phyloP scores from a whole-genome alignment of 2,113 vertebrate species.

The Chroicocephalus ridibundus region DNA sequence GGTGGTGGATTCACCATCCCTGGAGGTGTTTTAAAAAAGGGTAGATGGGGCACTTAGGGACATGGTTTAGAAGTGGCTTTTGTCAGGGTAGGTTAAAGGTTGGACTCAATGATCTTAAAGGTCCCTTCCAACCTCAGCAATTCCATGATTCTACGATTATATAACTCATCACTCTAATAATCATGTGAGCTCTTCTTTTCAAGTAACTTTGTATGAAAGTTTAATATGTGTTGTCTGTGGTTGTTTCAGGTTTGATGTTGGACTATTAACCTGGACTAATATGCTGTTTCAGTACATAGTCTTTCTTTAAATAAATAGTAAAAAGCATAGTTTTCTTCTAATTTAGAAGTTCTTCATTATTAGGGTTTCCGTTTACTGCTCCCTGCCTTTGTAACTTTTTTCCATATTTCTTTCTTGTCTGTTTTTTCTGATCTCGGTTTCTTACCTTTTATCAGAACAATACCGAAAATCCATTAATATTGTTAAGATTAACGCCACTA shows the following conservation, averaged over 20 bases:
- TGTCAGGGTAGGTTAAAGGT: too few species aligned
- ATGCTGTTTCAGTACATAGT: not conserved
- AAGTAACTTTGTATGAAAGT: not conserved
- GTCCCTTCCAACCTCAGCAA: too few species aligned
- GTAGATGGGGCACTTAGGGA: too few species aligned
- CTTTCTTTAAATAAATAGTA: not conserved
- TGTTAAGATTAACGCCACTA: not conserved
- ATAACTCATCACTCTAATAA: not conserved
- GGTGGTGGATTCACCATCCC: too few species aligned
- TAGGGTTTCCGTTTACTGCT: not conserved
- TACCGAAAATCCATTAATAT: not conserved
- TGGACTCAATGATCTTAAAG: too few species aligned
- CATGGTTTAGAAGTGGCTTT: too few species aligned
- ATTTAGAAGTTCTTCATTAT: not conserved
- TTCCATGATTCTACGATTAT: too few species aligned
- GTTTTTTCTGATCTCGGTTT: not conserved
- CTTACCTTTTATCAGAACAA: not conserved
- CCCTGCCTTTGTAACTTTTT: not conserved
- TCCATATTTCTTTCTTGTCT: not conserved
- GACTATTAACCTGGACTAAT: not conserved
- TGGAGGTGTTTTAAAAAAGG: too few species aligned
- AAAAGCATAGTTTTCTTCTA: not conserved
- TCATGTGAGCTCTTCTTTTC: not conserved
- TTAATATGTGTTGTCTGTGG: not conserved
- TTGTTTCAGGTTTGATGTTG: not conserved